These are phyloP conservation scores for Agriopis leucophaearia DNA, from an alignment of 2,888 invertebrate species.

Conservation along the genomic window DNA sequence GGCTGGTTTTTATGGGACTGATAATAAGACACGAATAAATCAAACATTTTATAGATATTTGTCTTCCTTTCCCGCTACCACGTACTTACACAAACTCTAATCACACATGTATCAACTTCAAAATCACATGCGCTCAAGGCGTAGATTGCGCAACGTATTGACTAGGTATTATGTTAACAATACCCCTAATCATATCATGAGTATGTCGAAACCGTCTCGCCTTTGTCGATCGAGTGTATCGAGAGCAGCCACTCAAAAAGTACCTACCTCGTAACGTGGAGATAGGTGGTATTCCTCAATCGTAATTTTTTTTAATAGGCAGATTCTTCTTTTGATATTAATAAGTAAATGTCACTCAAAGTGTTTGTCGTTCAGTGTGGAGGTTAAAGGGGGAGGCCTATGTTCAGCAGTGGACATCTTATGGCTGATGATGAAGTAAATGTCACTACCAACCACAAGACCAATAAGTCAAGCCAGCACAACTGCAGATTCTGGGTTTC, in stretches of 20 bases:
- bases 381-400: too few species aligned
- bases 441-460: too few species aligned
- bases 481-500: too few species aligned
- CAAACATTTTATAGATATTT: neutral
- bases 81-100: neutral
- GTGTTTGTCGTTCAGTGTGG: too few species aligned
- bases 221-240: constrained; percentile 42
- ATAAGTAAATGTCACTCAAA: too few species aligned
- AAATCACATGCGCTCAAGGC: constrained; percentile 26
- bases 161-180: constrained; percentile 42
- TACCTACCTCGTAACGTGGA: constrained; percentile 12
- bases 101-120: constrained; percentile 16
- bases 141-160: constrained; percentile 36
- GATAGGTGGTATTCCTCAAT: neutral
- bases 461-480: too few species aligned
- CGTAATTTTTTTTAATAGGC: neutral
- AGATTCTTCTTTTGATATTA: too few species aligned
- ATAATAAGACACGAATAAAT: too few species aligned
- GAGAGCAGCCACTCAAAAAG: constrained; percentile 39
- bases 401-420: too few species aligned
- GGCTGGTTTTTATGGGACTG: too few species aligned
- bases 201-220: constrained; percentile 43
- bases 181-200: constrained; percentile 46
- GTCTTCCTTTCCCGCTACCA: neutral
- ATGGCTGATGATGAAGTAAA: too few species aligned